A percentile compares a stretch with the other conserved stretches of the same genome.
Evolutionary conservation across 1,140 invertebrate genomes (phyloP).

Genomic region (Hylaeus volcanicus): DNA sequence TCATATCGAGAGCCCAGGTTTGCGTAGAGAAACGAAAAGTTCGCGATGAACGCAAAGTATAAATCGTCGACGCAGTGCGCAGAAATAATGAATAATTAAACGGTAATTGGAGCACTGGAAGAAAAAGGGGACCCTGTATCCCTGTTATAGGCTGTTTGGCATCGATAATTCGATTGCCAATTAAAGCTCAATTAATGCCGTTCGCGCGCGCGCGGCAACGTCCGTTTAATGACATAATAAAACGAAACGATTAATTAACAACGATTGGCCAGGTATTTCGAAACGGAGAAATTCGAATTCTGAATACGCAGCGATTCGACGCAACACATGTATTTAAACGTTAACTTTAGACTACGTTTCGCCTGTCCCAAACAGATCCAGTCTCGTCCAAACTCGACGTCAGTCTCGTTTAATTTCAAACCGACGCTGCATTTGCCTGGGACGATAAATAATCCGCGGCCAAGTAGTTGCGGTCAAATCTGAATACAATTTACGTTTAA

Average conservation of each 20-base stretch:
- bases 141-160: slow-evolving; percentile 5
- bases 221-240: slow-evolving; percentile 11
- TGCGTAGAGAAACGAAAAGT: no score
- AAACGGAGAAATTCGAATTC: not conserved
- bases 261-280: not conserved
- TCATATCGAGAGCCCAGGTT: no score
- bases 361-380: not conserved
- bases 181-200: slow-evolving; percentile 12
- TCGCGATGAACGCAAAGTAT: no score
- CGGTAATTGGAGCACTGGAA: slow-evolving; percentile 13
- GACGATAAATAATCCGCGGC: slow-evolving; percentile 24
- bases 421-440: not conserved
- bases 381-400: not conserved
- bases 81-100: slow-evolving; percentile 22
- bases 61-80: not conserved
- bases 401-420: no score
- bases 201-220: slow-evolving; percentile 13
- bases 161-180: slow-evolving; percentile 20
- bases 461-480: not conserved
- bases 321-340: not conserved
- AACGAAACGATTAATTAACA: slow-evolving; percentile 5
- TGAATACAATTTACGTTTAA: slow-evolving; percentile 14
- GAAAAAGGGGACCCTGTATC: not conserved
- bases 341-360: not conserved
- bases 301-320: not conserved